phyloP scores from a whole-genome alignment of 2,797 vertebrate genomes.

The Brotula barbata region DNA sequence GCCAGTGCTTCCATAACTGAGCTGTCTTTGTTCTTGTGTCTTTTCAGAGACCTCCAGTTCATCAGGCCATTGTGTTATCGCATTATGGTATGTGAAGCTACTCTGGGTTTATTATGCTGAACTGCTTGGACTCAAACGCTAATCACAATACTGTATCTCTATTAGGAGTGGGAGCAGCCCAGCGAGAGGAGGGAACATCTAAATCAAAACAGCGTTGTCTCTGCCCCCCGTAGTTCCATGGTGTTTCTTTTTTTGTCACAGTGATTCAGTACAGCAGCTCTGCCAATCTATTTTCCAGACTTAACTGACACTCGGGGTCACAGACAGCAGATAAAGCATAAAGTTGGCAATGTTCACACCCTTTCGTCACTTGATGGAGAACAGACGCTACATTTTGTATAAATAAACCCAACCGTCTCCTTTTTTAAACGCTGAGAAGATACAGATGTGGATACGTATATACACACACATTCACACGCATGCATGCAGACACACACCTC shows the following conservation, averaged over 20 bases:
- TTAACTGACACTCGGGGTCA: constrained; percentile 28
- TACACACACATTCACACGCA: not conserved
- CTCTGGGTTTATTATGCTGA: constrained; percentile 25
- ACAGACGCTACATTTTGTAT: constrained; percentile 43
- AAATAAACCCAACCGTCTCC: constrained; percentile 47
- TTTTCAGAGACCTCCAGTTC: constrained; percentile 16
- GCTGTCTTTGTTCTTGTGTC: constrained; percentile 14
- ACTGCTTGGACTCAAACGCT: constrained; percentile 21
- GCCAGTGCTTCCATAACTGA: constrained; percentile 23
- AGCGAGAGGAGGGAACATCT: constrained; percentile 19
- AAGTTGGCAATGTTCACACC: constrained; percentile 42
- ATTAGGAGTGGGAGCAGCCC: constrained; percentile 26
- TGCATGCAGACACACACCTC: constrained; percentile 8
- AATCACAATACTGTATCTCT: constrained; percentile 32
- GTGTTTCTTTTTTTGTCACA: constrained; percentile 37
- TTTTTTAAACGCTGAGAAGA: constrained; percentile 41
- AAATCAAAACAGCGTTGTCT: constrained; percentile 29
- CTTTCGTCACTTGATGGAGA: constrained; percentile 47
- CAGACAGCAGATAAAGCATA: constrained; percentile 56
- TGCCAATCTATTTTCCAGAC: constrained; percentile 36
- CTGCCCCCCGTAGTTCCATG: not conserved
- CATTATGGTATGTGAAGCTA: constrained; percentile 2
- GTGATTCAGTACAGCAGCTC: constrained; percentile 34
- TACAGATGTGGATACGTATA: constrained; percentile 42
- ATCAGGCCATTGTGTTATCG: constrained; percentile 7